These are phyloP conservation scores for Corydoras maculifer DNA, from an alignment of 2,113 vertebrate genomes.

Conservation along the genomic window DNA sequence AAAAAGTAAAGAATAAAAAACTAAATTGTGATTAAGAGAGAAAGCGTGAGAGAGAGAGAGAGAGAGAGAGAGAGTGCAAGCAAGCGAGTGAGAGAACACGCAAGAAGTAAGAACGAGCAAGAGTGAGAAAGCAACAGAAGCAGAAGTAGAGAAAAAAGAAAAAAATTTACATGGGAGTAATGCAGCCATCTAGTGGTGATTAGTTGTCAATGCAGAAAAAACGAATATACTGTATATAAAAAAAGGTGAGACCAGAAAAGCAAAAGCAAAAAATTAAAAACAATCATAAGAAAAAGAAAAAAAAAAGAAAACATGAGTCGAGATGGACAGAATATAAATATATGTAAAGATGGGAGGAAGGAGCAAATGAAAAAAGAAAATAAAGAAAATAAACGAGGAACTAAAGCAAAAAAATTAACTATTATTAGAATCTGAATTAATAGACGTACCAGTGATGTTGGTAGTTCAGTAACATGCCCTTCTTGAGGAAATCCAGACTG, in stretches of 20 bases:
- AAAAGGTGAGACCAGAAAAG: background rate
- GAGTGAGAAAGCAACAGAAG: background rate
- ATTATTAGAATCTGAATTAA: background rate
- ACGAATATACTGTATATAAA: background rate
- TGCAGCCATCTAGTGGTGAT: too few relatives aligned
- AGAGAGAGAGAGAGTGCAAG: too few relatives aligned
- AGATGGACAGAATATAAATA: background rate
- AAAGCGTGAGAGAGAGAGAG: too few relatives aligned
- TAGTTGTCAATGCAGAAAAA: background rate
- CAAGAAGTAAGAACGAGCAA: background rate
- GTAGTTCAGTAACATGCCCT: conserved; percentile 91
- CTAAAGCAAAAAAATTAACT: background rate
- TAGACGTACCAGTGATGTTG: conserved; percentile 85
- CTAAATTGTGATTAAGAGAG: too few relatives aligned
- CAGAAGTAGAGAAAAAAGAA: too few relatives aligned
- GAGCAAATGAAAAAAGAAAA: background rate
- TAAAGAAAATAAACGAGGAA: background rate
- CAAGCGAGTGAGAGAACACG: too few relatives aligned
- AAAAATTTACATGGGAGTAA: too few relatives aligned
- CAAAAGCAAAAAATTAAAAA: background rate
- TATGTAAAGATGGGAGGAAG: background rate
- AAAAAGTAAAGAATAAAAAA: too few relatives aligned
- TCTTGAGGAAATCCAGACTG: conserved; percentile 85
- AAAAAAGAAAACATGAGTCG: background rate
- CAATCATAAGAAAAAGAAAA: background rate